Base-by-base conservation (phyloP, 1,140 invertebrate species). In the Coptotermes formosanus region DNA sequence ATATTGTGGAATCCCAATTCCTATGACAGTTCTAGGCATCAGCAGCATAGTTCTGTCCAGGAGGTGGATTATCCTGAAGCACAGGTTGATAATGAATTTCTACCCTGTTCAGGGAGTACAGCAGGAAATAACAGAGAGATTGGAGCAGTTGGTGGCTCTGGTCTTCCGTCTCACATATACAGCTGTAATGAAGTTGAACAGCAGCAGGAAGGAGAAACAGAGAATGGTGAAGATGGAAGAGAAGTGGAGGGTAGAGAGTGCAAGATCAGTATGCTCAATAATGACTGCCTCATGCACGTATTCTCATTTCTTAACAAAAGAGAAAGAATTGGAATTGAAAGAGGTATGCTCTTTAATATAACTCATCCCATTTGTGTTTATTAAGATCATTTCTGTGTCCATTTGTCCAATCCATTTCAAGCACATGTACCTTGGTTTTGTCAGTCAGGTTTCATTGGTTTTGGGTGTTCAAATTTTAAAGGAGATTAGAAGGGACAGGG, bases 201-300 rank as follows among this genome's bases (percentile, higher is more conserved):
- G 38, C 11, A 32, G 23, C 38, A 32, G 45, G n/a, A 55, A 55
- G 45, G 2, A 59, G n/a, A 45, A 12, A 32, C 83, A 9, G 83
- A 32, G n/a, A 64, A 23, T 84, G 83, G 19, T 75, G 52, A 19
- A 55, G 52, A 19, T 38, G 38, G 38, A 55, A 55, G 23, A 82
- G 86, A 83, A 38, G 44, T 86, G 21, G 82, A 86, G 45, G 86
- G 83, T 43, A 12, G n/a, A 55, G 23, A 44, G 52, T 86, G 86
- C 59, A n/a, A n/a, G 32, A 69, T 86, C 11, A 2, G 75, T 64
- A 59, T 69, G 25, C 48, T 86, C 30, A 86, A 86, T 84, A 52
- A 86, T 84, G 86, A 86, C 32, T 86, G 86, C 48, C 86, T 86
- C n/a, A 83, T 69, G 44, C 86, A 84, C 25, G 44, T 86, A 43